Evolutionary conservation across 2,113 vertebrate species (phyloP).

Genomic region (Dermatemys mawii): DNA sequence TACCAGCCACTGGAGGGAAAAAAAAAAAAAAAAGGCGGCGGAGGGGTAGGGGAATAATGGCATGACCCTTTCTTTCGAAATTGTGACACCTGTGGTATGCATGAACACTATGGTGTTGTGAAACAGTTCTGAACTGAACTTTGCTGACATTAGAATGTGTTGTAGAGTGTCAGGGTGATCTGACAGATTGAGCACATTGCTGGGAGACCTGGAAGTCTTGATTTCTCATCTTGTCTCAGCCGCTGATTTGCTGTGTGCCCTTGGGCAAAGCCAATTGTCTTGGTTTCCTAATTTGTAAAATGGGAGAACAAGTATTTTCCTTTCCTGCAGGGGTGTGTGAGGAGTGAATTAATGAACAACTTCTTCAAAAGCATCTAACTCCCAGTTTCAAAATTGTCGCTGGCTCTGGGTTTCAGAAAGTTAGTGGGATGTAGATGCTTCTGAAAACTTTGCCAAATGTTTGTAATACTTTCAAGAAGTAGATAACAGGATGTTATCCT

Average conservation of each 20-base stretch:
- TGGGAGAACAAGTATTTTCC: background rate
- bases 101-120: background rate
- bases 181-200: fast-evolving
- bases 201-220: background rate
- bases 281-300: background rate
- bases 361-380: background rate
- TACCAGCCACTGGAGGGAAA: background rate
- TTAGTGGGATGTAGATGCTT: background rate
- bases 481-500: fast-evolving
- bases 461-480: fast-evolving
- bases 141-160: background rate
- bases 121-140: background rate
- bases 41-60: background rate
- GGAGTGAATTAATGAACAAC: background rate
- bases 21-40: fast-evolving
- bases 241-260: fast-evolving
- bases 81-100: background rate
- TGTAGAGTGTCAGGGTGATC: fast-evolving
- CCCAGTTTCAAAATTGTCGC: background rate
- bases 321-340: fast-evolving
- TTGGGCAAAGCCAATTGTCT: background rate
- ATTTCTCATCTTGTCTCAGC: background rate
- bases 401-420: fast-evolving
- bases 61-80: background rate
- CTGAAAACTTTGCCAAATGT: background rate